Conservation (phyloP, 2,113 vertebrate species). For the Pelecanus crispus region DNA sequence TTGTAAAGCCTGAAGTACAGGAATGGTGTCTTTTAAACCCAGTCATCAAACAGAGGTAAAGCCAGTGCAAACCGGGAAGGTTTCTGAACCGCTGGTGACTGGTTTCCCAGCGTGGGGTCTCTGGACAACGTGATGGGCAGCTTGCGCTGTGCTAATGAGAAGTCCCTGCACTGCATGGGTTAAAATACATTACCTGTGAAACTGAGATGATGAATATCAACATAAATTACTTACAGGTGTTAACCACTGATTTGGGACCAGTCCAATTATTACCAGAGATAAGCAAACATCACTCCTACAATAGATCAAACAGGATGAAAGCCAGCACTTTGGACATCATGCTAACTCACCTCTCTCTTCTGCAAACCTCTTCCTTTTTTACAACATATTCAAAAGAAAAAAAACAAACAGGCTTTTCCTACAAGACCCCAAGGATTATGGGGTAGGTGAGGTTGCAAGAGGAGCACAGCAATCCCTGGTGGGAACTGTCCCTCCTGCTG, state of each 20-base stretch:
- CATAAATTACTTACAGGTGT: background rate
- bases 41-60: background rate
- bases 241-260: background rate
- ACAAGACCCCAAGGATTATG: fast-evolving
- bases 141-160: background rate
- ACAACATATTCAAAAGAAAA: background rate
- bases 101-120: fast-evolving
- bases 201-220: background rate
- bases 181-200: background rate
- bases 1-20: background rate
- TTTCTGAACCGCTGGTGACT: background rate
- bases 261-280: background rate
- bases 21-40: background rate
- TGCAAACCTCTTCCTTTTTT: background rate
- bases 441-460: background rate
- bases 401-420: background rate
- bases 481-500: fast-evolving
- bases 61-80: background rate
- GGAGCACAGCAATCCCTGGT: background rate
- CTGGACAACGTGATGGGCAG: background rate
- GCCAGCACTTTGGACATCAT: background rate
- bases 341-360: background rate
- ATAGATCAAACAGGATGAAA: background rate
- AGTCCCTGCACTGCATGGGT: fast-evolving
- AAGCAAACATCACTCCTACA: background rate